Base-by-base conservation (phyloP, 2,113 vertebrate genomes). In the Isichthys henryi region DNA sequence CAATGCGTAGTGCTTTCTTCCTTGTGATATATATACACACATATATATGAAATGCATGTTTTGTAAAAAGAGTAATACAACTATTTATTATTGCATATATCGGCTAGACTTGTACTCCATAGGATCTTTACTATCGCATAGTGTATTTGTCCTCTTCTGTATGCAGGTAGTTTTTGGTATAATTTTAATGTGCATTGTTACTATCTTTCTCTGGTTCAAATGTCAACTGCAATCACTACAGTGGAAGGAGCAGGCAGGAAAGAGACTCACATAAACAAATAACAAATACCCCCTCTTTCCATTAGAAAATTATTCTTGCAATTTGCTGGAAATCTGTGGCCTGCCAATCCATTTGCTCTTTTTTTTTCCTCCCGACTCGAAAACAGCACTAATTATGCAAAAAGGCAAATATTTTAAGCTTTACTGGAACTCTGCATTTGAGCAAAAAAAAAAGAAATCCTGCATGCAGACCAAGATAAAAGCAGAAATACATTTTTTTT, bases 371-470 rank as follows among this genome's bases (percentile, higher is more conserved):
- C 13, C 50, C 35, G 46, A 53, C 58, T 48, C 88, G 85, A 88
- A 92, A 84, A 85, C 84, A 83, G 91, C 91, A 7, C 48, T 90
- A 91, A 93, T 86, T 90, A 88, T 50, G 92, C 94, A 92, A 93
- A 92, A 92, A 92, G 91, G 92, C 95, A 95, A 96, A 96, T 95
- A 96, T 95, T 96, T 94, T 95, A 92, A 86, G 93, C 91, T 93
- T 94, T 96, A 95, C 93, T 92, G n/a, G 92, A 93, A 94, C 92
- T 91, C 50, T 91, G 58, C 91, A 93, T 95, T 95, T 94, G 90
- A 92, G 91, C 92, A 93, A 92, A 89, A 91, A 92, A 89, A 91
- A 94, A 92, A n/a, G 21, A 84, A 84, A 80, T 80, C 93, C 92
- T 91, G 46, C 92, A 91, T 87, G 89, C 84, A 92, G 91, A 92